Conservation (phyloP, 2,113 vertebrate species). For the Callithrix jacchus region DNA sequence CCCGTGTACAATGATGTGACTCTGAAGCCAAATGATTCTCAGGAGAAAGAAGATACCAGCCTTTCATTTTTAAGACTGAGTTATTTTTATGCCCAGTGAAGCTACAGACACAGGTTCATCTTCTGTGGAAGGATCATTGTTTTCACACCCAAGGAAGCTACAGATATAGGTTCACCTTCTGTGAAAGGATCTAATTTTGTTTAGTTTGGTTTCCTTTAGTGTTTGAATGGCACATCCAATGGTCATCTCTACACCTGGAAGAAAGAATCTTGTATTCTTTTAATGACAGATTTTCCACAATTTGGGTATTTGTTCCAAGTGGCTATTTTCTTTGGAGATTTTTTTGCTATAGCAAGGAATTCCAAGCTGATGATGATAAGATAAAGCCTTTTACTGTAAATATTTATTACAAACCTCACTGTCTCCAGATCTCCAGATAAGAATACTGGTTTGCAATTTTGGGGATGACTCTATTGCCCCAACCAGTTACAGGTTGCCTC, state of each 20-base stretch:
- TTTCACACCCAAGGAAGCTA: neutral
- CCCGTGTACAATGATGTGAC: neutral
- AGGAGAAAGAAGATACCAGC: neutral
- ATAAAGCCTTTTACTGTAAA: slow-evolving; percentile 65
- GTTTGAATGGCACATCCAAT: neutral
- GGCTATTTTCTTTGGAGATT: neutral
- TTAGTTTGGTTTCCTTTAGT: neutral
- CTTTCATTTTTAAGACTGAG: neutral
- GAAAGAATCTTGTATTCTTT: neutral
- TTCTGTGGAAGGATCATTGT: neutral
- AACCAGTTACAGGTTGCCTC: neutral
- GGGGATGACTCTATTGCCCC: neutral
- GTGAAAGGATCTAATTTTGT: neutral
- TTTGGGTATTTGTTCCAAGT: neutral
- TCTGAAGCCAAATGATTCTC: neutral
- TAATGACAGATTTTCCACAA: slow-evolving; percentile 50
- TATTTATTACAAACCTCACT: neutral
- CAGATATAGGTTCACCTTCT: neutral
- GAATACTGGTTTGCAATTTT: neutral
- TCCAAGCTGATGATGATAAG: slow-evolving; percentile 58
- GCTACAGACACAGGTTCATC: too few relatives aligned
- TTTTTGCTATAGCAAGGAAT: slow-evolving; percentile 60
- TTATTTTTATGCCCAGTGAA: neutral
- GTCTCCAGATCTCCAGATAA: slow-evolving; percentile 3
- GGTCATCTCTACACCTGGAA: neutral